A percentile compares a stretch with the other conserved stretches of the same genome.
Evolutionary conservation across 2,888 invertebrate species (phyloP).

Genomic region (Conus canariensis): DNA sequence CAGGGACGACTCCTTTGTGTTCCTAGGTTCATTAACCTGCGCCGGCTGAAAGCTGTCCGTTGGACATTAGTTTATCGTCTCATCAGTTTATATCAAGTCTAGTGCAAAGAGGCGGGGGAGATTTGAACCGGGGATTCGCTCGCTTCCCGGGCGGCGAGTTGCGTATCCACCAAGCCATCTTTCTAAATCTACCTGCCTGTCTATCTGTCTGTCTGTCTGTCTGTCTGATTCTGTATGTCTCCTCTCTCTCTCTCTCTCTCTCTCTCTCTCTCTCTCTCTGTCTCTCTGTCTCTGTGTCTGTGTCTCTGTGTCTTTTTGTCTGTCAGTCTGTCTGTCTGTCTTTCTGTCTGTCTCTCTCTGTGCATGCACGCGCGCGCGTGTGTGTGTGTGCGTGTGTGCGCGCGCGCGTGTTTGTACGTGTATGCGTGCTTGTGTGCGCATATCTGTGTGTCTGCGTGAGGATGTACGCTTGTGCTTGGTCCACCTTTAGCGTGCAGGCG

Average conservation of each 20-base stretch:
- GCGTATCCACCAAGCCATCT: not conserved
- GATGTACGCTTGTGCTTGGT: not conserved
- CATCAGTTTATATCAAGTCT: too few species aligned
- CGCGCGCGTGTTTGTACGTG: not conserved
- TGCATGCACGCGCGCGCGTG: not conserved
- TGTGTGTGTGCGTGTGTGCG: not conserved
- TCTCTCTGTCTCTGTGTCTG: not conserved
- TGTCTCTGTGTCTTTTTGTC: conserved; percentile 3
- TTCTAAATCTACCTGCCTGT: not conserved
- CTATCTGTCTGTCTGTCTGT: not conserved
- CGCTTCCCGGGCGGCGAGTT: too few species aligned
- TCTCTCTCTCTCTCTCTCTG: not conserved
- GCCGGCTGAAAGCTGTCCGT: too few species aligned
- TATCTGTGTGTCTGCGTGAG: too few species aligned
- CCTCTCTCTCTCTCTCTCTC: not conserved
- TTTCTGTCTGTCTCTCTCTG: not conserved
- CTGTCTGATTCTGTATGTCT: not conserved
- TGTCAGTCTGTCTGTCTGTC: not conserved
- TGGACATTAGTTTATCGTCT: too few species aligned
- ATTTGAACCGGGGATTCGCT: too few species aligned
- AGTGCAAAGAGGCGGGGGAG: too few species aligned
- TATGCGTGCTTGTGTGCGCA: not conserved
- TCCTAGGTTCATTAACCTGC: too few species aligned
- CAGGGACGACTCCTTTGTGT: too few species aligned
- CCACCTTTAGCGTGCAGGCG: not conserved